Evolutionary conservation across 1,140 invertebrate species (phyloP).

Genomic region (Caenorhabditis latens): DNA sequence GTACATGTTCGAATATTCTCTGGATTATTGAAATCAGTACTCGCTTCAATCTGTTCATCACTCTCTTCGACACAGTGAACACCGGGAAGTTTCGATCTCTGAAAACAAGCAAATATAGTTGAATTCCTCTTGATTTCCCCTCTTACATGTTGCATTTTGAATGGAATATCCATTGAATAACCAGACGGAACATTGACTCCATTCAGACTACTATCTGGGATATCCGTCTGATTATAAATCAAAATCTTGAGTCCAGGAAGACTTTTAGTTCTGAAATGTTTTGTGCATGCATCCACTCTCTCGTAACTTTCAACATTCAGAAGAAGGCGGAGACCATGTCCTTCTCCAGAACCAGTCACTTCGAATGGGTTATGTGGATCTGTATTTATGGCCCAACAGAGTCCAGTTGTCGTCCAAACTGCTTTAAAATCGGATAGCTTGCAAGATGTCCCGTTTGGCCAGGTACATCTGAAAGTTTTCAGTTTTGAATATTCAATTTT

Average conservation of each 20-base stretch:
- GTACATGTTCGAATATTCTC: slow-evolving; percentile 74
- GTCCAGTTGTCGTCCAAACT: slow-evolving; percentile 76
- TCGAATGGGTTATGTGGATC: slow-evolving; percentile 71
- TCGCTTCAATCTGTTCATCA: slow-evolving; percentile 69
- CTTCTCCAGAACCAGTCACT: slow-evolving; percentile 71
- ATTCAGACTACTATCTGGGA: slow-evolving; percentile 71
- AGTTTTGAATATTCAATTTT: not conserved
- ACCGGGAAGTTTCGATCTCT: slow-evolving; percentile 77
- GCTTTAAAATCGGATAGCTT: slow-evolving; percentile 70
- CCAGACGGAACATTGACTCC: slow-evolving; percentile 77
- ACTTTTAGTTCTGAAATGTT: slow-evolving; percentile 69
- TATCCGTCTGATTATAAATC: slow-evolving; percentile 78
- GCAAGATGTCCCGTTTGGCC: slow-evolving; percentile 76
- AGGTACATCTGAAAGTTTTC: slow-evolving; percentile 70
- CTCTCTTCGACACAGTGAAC: slow-evolving; percentile 72
- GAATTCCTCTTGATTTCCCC: not conserved
- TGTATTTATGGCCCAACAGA: slow-evolving; percentile 78
- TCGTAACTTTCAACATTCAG: slow-evolving; percentile 77
- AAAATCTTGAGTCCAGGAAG: slow-evolving; percentile 73
- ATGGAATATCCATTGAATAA: slow-evolving; percentile 77
- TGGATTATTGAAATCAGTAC: slow-evolving; percentile 65
- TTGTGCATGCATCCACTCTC: slow-evolving; percentile 75
- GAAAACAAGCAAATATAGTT: slow-evolving; percentile 17
- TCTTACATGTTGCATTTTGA: slow-evolving; percentile 75
- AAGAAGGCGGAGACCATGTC: slow-evolving; percentile 72